Evolutionary conservation across 64 coral and sea anemone species (phyloP), one percentile per base, ranked within the genome.

Genomic region (Montipora efflorescens): DNA sequence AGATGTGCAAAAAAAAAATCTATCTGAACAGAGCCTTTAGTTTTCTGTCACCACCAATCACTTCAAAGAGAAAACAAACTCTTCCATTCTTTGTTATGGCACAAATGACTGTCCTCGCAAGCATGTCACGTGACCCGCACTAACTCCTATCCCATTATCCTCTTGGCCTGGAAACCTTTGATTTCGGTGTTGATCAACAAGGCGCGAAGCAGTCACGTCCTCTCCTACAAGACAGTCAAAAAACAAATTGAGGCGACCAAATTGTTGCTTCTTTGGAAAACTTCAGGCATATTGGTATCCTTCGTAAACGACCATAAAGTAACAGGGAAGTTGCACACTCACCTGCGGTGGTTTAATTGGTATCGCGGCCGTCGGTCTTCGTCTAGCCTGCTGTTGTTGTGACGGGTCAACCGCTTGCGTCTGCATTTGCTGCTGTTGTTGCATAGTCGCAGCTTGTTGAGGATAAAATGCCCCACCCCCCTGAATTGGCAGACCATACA

Each of bases 261-360:
- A 7, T 25, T 51, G 7, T 51, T 15, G 5, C 20, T 20, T 18
- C 18, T 45, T 62, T 1, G 16, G 36, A 36, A 36, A 36, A 36
- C 36, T 47, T 7, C 43, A 36, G 28, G 4, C 22, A 82, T 7
- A 57, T 11, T 57, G 53, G 1, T 81, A 36, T 36, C 36, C 36
- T 36, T 36, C 36, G 36, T 36, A 12, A 13, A 11, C 9, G 55
- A 59, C 5, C 0, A 16, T 71, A 15, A 15, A 23, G 21, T 71
- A 23, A 20, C 14, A 5, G 20, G 10, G 2, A 21, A 23, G 62
- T 67, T 2, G 12, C 19, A 71, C 13, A 22, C 82, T 21, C 52
- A 92, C 90, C 25, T 81, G 81, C 12, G 90, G 90, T 47, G 90
- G 48, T 76, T 92, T 92, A 25, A 92, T 92, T 10, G 79, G 79